Evolutionary conservation across 2,797 vertebrate species (phyloP), one percentile per base, ranked within the genome.

Genomic region (Crypturellus tataupa): DNA sequence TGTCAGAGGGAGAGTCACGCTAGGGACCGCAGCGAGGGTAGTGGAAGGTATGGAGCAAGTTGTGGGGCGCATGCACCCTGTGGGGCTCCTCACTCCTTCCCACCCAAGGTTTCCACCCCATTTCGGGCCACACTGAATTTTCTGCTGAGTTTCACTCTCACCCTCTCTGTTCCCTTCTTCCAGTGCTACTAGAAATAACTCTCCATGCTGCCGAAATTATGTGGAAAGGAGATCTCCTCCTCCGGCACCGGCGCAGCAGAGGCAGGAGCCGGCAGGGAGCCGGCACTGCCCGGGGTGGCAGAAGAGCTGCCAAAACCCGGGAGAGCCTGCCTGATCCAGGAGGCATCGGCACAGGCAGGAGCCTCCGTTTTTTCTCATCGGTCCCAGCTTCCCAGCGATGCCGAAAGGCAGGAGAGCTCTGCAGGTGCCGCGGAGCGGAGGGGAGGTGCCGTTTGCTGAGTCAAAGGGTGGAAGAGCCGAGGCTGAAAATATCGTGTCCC

Each of bases 221-320:
- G 13, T 0, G 64, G 81, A 59, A 55, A 24, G 37, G 58, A 73
- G 23, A 9, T 55, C 31, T 65, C n/a, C 7, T 65, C 25, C 6
- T 2, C 21, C 1, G 0, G 0, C 0, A 7, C 0, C 1, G 40
- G 49, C 35, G 12, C 9, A n/a, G 55, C 0, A 24, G 25, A 39
- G 47, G 0, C 17, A 49, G n/a, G n/a, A 47, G n/a, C 40, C 51
- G 35, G 51, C 51, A 49, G 47, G 35, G 68, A 3, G 31, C 9
- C 1, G 0, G 47, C 68, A 31, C 31, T n/a, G 29, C 53, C 49
- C 8, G 14, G 25, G 27, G 51, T 29, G 51, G 14, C 53, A 31
- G 53, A 16, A 18, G 29, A 31, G 53, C 53, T 55, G 27, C 7
- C n/a, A 39, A 64, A 75, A 24, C 17, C 12, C 2, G 0, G 35